Evolutionary conservation across 1,140 invertebrate genomes (phyloP).

Genomic region (Condylostylus longicornis): DNA sequence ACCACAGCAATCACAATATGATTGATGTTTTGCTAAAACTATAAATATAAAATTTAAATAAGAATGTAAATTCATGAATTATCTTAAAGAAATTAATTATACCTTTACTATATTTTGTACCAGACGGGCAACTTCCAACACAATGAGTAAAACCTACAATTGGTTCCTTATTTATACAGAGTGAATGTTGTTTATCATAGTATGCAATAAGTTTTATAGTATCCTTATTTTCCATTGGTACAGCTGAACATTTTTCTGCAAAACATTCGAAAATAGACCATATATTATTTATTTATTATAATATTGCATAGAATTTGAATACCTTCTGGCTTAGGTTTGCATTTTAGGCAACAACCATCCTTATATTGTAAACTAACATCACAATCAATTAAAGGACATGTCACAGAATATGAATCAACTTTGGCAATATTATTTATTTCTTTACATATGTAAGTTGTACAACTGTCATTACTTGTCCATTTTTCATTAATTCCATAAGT

Average conservation of each 20-base stretch:
- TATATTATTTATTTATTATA: too few species aligned
- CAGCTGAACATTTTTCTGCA: conserved; percentile 39
- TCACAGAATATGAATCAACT: conserved; percentile 35
- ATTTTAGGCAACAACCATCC: conserved; percentile 50
- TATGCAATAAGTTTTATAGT: conserved; percentile 41
- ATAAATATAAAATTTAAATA: background rate
- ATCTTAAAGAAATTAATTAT: conserved; percentile 2
- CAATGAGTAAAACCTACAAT: conserved; percentile 48
- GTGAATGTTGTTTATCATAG: conserved; percentile 33
- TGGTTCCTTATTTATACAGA: conserved; percentile 42
- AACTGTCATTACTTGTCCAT: conserved; percentile 51
- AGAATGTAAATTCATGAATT: background rate
- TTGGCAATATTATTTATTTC: conserved; percentile 27
- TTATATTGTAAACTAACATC: conserved; percentile 38
- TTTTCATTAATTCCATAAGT: conserved; percentile 36
- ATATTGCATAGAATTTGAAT: background rate
- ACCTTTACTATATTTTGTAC: conserved; percentile 46
- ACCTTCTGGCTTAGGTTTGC: conserved; percentile 36
- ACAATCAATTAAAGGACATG: too few species aligned
- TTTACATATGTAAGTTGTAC: conserved; percentile 34
- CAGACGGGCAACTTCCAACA: conserved; percentile 46
- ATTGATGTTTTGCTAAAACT: background rate
- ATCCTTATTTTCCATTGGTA: conserved; percentile 33
- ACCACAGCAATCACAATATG: conserved; percentile 23
- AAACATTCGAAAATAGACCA: conserved; percentile 8